Conservation (phyloP, 2,113 vertebrate species). For the Felis chaus region DNA sequence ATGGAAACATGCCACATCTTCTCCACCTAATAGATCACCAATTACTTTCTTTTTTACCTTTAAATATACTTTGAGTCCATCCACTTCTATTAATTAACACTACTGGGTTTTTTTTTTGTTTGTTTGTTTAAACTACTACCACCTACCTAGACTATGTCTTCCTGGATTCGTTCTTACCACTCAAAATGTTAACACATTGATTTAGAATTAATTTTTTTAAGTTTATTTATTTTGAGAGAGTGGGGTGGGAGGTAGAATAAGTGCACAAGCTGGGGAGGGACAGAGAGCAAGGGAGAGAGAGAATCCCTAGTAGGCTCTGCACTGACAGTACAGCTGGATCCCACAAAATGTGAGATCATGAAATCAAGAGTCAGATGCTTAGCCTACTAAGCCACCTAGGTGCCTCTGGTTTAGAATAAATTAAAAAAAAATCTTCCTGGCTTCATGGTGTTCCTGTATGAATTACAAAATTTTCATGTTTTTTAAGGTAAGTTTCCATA, state of each 20-base stretch:
- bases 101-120: neutral
- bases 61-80: neutral
- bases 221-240: too few species aligned
- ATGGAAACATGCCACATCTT: neutral
- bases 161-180: neutral
- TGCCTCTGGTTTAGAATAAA: neutral
- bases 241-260: too few species aligned
- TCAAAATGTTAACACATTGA: neutral
- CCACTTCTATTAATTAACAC: neutral
- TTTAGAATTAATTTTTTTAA: neutral
- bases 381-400: too few species aligned
- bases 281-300: too few species aligned
- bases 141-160: neutral
- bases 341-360: too few species aligned
- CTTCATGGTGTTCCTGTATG: neutral
- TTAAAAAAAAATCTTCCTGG: neutral
- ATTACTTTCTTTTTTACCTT: neutral
- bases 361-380: too few species aligned
- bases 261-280: too few species aligned
- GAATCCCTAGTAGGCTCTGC: too few species aligned
- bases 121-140: neutral
- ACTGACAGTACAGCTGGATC: too few species aligned
- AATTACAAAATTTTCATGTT: neutral
- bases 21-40: neutral
- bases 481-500: neutral